Evolutionary conservation across 2,113 vertebrate genomes (phyloP).

Genomic region (Pelusios castaneus): DNA sequence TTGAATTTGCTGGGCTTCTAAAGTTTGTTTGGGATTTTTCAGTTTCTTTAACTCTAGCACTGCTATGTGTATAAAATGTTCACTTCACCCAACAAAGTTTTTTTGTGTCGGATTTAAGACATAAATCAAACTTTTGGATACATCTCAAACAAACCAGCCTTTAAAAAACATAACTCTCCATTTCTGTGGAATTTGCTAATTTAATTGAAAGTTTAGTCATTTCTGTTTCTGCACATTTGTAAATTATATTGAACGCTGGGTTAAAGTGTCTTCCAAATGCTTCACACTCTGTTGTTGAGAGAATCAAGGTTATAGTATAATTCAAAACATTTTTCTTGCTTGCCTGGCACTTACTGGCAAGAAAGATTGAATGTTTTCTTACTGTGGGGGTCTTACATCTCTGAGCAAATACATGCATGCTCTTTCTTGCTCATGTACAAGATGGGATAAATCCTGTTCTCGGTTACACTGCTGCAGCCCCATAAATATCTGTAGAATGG

Average conservation of each 20-base stretch:
- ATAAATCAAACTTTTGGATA: neutral
- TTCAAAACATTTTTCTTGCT: conserved; percentile 52
- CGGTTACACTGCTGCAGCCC: conserved; percentile 16
- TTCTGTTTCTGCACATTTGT: neutral
- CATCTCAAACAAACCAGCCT: neutral
- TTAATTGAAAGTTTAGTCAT: neutral
- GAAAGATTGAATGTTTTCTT: neutral
- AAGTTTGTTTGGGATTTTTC: neutral
- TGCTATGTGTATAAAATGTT: neutral
- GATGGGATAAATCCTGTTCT: neutral
- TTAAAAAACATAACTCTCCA: neutral
- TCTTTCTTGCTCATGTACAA: conserved; percentile 32
- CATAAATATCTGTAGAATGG: neutral
- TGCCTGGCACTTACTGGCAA: neutral
- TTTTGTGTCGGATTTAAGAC: neutral
- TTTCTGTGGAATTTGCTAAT: neutral
- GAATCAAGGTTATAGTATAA: conserved; percentile 57
- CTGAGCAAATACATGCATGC: conserved; percentile 29
- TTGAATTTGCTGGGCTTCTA: neutral
- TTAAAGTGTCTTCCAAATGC: neutral
- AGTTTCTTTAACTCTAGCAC: neutral
- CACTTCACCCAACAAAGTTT: neutral
- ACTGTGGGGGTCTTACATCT: conserved; percentile 31
- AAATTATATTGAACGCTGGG: neutral
- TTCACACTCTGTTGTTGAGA: conserved; percentile 35